Conservation (phyloP, 1,140 invertebrate genomes). For the Schmidtea mediterranea region DNA sequence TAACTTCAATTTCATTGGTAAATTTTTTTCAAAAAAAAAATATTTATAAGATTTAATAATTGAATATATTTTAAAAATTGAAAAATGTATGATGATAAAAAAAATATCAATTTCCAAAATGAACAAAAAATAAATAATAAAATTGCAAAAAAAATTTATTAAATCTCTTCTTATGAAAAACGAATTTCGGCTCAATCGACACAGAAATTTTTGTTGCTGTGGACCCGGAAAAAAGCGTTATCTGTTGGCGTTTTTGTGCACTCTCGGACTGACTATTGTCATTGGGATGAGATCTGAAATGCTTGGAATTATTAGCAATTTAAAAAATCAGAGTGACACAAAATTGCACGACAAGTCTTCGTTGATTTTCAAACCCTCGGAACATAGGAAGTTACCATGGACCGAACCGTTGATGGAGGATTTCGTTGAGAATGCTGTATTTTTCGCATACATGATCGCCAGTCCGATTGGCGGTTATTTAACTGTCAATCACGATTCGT, state of each 20-base stretch:
- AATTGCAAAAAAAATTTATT: too few relatives aligned
- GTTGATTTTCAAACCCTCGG: not conserved
- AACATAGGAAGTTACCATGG: not conserved
- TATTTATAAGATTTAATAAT: too few relatives aligned
- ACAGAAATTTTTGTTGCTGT: conserved; percentile 5
- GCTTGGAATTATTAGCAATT: conserved; percentile 1
- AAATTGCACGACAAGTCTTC: not conserved
- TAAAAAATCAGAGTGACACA: conserved; percentile 3
- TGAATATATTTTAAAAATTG: too few relatives aligned
- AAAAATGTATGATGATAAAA: too few relatives aligned
- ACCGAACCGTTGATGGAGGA: not conserved
- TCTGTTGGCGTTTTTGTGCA: not conserved
- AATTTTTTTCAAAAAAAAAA: too few relatives aligned
- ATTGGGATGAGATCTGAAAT: conserved; percentile 7
- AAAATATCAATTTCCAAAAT: too few relatives aligned
- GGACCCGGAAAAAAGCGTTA: conserved; percentile 4
- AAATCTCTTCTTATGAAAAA: too few relatives aligned
- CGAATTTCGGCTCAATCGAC: not conserved
- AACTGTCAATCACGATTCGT: conserved; percentile 3
- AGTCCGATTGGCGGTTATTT: conserved; percentile 4
- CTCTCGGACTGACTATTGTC: conserved; percentile 1
- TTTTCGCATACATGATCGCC: conserved; percentile 3
- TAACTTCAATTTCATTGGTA: too few relatives aligned
- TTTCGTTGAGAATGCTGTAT: conserved; percentile 6
- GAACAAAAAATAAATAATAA: too few relatives aligned